A percentile compares a stretch with the other conserved stretches of the same genome.
phyloP scores from a whole-genome alignment of 2,888 invertebrate genomes.

The Microplitis manilae region DNA sequence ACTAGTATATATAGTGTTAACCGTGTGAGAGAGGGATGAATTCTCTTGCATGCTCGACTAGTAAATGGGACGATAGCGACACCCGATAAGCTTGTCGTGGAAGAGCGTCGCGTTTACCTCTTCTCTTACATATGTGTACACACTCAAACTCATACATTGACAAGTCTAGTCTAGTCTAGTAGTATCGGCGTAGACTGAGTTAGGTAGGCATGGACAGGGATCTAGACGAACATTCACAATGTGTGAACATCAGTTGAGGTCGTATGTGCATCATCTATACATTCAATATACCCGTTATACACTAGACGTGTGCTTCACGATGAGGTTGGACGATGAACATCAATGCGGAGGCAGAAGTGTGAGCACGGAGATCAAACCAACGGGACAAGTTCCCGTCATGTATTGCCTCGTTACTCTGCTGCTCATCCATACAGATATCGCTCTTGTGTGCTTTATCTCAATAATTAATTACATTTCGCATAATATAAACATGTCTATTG shows the following conservation, averaged over 20 bases:
- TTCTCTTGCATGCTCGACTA: neutral
- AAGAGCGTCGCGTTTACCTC: conserved; percentile 24
- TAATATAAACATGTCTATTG: too few relatives aligned
- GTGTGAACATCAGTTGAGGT: conserved; percentile 32
- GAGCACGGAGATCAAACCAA: neutral
- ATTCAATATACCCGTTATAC: neutral
- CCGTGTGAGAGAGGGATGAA: neutral
- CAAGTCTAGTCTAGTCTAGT: conserved; percentile 2
- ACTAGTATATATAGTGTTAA: neutral
- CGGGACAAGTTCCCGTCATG: neutral
- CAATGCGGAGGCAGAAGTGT: conserved; percentile 9
- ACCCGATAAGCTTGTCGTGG: conserved; percentile 30
- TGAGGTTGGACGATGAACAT: conserved; percentile 19
- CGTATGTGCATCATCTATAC: conserved; percentile 25
- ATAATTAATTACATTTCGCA: neutral
- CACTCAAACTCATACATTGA: neutral
- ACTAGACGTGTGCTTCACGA: conserved; percentile 17
- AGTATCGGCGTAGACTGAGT: neutral
- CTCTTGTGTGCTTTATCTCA: conserved; percentile 23
- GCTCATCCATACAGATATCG: neutral
- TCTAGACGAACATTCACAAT: conserved; percentile 34
- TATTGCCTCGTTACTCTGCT: neutral
- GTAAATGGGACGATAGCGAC: conserved; percentile 35
- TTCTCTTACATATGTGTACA: neutral
- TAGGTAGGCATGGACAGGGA: neutral